A percentile compares a stretch with the other conserved stretches of the same genome.
These are phyloP conservation scores for Eulithis prunata DNA, from an alignment of 2,888 invertebrate species.

Conservation along the genomic window DNA sequence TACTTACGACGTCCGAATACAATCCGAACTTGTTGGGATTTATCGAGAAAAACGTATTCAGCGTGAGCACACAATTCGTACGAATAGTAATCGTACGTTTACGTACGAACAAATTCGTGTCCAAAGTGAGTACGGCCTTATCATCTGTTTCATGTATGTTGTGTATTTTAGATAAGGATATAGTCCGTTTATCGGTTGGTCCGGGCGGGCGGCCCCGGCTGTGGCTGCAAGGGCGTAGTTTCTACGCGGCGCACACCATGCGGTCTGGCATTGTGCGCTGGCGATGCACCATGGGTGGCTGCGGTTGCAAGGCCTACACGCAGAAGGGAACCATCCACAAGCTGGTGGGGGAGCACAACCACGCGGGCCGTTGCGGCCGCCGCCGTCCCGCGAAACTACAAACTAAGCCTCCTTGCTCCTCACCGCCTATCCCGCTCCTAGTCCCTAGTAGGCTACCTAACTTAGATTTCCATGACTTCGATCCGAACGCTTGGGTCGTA, in stretches of 20 bases:
- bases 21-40: no score
- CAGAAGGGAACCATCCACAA: constrained; percentile 77
- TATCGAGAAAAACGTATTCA: no score
- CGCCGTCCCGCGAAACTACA: constrained; percentile 55
- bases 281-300: constrained; percentile 81
- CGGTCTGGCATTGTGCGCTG: constrained; percentile 79
- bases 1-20: no score
- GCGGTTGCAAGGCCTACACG: constrained; percentile 80
- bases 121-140: no score
- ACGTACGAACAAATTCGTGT: no score
- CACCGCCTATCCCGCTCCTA: constrained; percentile 64
- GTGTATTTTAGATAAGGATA: constrained; percentile 62
- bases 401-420: constrained; percentile 35
- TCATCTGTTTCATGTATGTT: constrained; percentile 20
- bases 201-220: constrained; percentile 78
- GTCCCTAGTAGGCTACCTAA: constrained; percentile 68
- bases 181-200: constrained; percentile 74
- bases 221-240: constrained; percentile 79
- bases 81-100: no score
- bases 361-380: constrained; percentile 70
- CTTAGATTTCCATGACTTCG: constrained; percentile 72
- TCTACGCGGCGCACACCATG: constrained; percentile 81
- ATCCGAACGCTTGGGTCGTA: constrained; percentile 76
- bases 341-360: constrained; percentile 78
- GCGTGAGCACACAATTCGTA: no score